Conservation (phyloP, 2,113 vertebrate species). For the Indicator maculatus region DNA sequence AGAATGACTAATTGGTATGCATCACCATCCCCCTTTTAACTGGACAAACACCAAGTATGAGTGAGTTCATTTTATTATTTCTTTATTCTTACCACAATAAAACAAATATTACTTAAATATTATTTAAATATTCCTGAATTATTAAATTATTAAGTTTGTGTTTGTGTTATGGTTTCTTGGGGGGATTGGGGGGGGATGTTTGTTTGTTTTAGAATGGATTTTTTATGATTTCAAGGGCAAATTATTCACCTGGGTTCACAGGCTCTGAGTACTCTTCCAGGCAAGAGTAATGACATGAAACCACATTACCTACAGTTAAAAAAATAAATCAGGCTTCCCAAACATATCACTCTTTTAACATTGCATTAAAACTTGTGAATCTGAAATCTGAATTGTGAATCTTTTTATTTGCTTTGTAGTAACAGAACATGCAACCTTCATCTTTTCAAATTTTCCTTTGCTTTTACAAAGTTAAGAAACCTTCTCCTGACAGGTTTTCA, state of each 20-base stretch:
- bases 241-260: background rate
- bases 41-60: slow-evolving; percentile 24
- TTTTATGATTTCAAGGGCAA: background rate
- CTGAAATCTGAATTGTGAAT: background rate
- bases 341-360: background rate
- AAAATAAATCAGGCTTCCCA: background rate
- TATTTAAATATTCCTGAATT: background rate
- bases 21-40: background rate
- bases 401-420: background rate
- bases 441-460: background rate
- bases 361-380: background rate
- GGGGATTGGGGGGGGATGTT: no score
- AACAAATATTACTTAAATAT: background rate
- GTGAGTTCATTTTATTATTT: background rate
- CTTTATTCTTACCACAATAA: background rate
- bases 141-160: background rate
- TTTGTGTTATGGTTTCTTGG: background rate
- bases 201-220: background rate
- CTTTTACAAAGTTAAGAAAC: background rate
- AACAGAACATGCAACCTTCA: background rate
- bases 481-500: background rate
- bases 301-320: background rate
- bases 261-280: background rate
- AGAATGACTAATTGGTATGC: slow-evolving; percentile 42
- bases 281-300: background rate